Evolutionary conservation across 2,888 invertebrate species (phyloP), one percentile per base, ranked within the genome.

Genomic region (Dryobota labecula): DNA sequence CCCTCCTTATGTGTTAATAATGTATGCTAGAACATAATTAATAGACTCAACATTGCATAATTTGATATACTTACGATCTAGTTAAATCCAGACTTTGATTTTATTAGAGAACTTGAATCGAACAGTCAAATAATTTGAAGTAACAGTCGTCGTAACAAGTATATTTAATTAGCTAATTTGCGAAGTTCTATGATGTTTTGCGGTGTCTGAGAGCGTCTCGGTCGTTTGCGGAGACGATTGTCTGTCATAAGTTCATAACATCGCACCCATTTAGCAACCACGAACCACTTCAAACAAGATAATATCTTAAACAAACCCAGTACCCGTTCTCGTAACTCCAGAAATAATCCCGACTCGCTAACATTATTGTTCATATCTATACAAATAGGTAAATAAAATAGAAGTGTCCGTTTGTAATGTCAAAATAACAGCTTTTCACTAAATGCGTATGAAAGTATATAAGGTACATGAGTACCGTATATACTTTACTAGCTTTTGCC

Each of bases 231-330:
- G 82, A 78, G 76, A 76, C 82, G 89, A 87, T 88, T 82, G 86
- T 86, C 88, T 89, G 90, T 91, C 92, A 92, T 91, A 92, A 92
- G 88, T 90, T 91, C 92, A 92, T 91, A 92, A 92, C 90, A 92
- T 86, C 84, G 82, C 84, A 86, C 85, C 80, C 86, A 86, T 86
- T 87, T 84, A 85, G 84, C 77, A 76, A 71, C 82, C 86, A 84
- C 88, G 87, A 86, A 77, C 87, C 88, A 91, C 90, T 92, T 92
- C 92, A 92, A 93, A 92, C 86, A 87, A 82, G 67, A 62, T 68
- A 68, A 62, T 68, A 68, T 79, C 87, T 83, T 80, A 82, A 86
- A 87, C 86, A 83, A 86, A 85, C 84, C 84, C 75, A 78, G 71
- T 72, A 54, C 71, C 61, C 73, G 82, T 79, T 83, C 74, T 83